phyloP scores from a whole-genome alignment of 2,888 invertebrate species.

The Chrysolina oricalcia region DNA sequence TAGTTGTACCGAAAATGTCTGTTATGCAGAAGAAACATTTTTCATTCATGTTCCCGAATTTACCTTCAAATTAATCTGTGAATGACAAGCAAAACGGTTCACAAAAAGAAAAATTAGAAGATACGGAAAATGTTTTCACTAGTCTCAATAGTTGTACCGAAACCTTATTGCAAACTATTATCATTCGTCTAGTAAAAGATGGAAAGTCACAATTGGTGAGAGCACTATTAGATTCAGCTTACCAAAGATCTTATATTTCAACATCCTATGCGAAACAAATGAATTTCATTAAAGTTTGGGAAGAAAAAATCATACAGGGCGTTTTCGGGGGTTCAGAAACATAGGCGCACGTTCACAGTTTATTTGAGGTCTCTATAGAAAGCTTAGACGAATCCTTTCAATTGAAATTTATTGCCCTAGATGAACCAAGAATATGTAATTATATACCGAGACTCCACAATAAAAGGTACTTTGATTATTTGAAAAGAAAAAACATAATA shows the following conservation, averaged over 20 bases:
- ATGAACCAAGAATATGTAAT: neutral
- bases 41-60: too few relatives aligned
- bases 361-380: neutral
- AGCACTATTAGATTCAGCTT: too few relatives aligned
- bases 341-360: neutral
- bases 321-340: neutral
- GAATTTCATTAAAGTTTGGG: neutral
- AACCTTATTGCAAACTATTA: too few relatives aligned
- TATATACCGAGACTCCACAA: neutral
- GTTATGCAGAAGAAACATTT: too few relatives aligned
- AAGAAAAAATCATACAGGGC: neutral
- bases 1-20: too few relatives aligned
- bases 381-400: neutral
- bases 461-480: neutral
- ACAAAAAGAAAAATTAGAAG: neutral
- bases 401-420: neutral
- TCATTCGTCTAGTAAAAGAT: too few relatives aligned
- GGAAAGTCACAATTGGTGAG: too few relatives aligned
- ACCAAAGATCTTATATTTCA: too few relatives aligned
- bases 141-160: neutral
- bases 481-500: neutral
- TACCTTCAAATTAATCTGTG: too few relatives aligned
- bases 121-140: neutral
- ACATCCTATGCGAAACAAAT: neutral
- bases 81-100: neutral